phyloP scores from a whole-genome alignment of 2,113 vertebrate genomes.

The Megaceryle torquata region DNA sequence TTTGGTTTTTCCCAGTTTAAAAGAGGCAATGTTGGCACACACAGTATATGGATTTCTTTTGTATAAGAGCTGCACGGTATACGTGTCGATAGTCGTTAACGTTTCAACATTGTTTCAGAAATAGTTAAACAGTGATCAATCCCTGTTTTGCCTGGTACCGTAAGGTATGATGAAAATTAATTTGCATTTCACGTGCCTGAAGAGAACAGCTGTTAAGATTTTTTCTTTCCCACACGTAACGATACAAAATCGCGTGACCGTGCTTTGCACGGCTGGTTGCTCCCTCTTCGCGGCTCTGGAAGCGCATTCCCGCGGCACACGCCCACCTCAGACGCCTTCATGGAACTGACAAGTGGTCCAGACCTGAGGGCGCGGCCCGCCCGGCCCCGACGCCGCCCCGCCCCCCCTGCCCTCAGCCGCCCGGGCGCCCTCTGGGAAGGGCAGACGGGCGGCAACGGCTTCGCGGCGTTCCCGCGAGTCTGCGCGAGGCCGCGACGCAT shows the following conservation, averaged over 20 bases:
- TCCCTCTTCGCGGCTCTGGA: fast-evolving
- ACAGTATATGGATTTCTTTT: fast-evolving
- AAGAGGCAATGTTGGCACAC: fast-evolving
- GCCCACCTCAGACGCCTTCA: fast-evolving
- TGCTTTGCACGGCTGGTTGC: fast-evolving
- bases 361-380: fast-evolving
- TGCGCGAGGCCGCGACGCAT: neutral
- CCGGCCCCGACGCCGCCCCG: too few species aligned
- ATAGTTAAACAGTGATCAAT: fast-evolving
- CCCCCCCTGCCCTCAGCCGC: neutral
- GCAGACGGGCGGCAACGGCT: fast-evolving
- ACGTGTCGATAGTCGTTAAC: fast-evolving
- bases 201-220: neutral
- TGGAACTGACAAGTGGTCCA: fast-evolving
- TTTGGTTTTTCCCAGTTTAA: fast-evolving
- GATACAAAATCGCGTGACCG: fast-evolving
- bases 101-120: neutral
- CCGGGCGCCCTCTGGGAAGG: too few species aligned
- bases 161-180: fast-evolving
- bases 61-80: fast-evolving
- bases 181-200: neutral
- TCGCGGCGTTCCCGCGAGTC: too few species aligned
- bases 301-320: fast-evolving
- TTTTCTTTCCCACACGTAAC: fast-evolving
- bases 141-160: neutral